A percentile compares a stretch with the other conserved stretches of the same genome.
phyloP scores from a whole-genome alignment of 1,140 invertebrate species.

The Pogonognathellus flavescens region DNA sequence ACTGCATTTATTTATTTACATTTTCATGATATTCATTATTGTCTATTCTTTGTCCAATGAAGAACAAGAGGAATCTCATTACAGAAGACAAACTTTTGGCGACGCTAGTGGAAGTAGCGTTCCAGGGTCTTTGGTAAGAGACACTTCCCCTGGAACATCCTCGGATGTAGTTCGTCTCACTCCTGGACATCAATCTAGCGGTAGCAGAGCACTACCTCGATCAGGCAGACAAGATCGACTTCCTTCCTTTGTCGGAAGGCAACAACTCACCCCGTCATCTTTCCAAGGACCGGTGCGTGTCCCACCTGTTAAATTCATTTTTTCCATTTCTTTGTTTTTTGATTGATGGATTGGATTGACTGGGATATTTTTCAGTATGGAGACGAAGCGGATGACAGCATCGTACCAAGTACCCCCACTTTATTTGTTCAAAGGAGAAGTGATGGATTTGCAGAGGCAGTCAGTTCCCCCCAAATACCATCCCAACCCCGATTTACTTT shows the following conservation, averaged over 20 bases:
- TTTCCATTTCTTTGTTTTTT: background rate
- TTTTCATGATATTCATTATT: background rate
- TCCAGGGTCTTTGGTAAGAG: background rate
- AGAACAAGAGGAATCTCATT: background rate
- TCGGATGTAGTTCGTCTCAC: slow-evolving; percentile 14
- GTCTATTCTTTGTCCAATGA: background rate
- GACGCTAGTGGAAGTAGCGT: slow-evolving; percentile 6
- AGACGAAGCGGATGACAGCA: slow-evolving; percentile 81
- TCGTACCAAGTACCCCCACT: slow-evolving; percentile 91
- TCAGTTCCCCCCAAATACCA: slow-evolving; percentile 87
- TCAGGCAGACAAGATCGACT: slow-evolving; percentile 43
- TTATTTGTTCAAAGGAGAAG: slow-evolving; percentile 84
- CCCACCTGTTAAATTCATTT: background rate
- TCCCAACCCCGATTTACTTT: slow-evolving; percentile 60
- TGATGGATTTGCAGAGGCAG: slow-evolving; percentile 92
- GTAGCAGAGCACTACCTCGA: background rate
- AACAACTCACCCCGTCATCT: slow-evolving; percentile 40
- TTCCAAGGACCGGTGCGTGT: slow-evolving; percentile 10
- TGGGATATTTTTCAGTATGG: too few species aligned
- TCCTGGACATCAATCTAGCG: background rate
- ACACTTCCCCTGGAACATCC: slow-evolving; percentile 16
- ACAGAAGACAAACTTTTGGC: slow-evolving; percentile 12
- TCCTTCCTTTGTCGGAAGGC: slow-evolving; percentile 19
- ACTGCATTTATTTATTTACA: slow-evolving; percentile 24
- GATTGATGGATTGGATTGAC: background rate